These are phyloP conservation scores for Danio aesculapii DNA, from an alignment of 2,797 vertebrate species.

Conservation along the genomic window DNA sequence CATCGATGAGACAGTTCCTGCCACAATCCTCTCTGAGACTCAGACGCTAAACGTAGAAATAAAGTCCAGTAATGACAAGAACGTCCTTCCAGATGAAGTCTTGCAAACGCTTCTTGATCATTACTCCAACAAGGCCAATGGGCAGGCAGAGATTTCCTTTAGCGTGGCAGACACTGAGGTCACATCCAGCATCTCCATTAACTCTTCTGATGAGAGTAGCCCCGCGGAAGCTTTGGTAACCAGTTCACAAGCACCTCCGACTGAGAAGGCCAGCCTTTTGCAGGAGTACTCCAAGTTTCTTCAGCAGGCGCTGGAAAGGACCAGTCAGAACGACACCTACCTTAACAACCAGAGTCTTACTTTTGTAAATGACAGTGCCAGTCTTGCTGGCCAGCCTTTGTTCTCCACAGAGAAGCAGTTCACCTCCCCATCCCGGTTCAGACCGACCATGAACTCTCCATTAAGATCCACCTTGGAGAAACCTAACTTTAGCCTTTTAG, in stretches of 20 bases:
- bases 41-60: constrained; percentile 91
- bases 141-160: constrained; percentile 96
- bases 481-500: constrained; percentile 95
- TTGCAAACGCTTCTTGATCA: constrained; percentile 97
- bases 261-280: constrained; percentile 97
- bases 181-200: constrained; percentile 98
- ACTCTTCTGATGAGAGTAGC: constrained; percentile 91
- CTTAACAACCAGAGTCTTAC: constrained; percentile 97
- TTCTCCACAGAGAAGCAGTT: constrained; percentile 97
- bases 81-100: constrained; percentile 96
- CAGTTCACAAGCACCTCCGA: constrained; percentile 86
- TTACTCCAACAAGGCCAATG: constrained; percentile 97
- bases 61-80: constrained; percentile 93
- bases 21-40: constrained; percentile 89
- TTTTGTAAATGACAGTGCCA: constrained; percentile 93
- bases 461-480: constrained; percentile 95
- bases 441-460: constrained; percentile 94
- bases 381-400: constrained; percentile 89
- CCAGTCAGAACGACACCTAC: constrained; percentile 99
- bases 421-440: constrained; percentile 92
- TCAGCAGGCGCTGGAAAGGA: constrained; percentile 98
- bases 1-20: constrained; percentile 91
- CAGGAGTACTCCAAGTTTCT: constrained; percentile 99
- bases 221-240: constrained; percentile 86
- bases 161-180: constrained; percentile 95